A percentile compares a stretch with the other conserved stretches of the same genome.
phyloP scores from a whole-genome alignment of 2,113 vertebrate species.

The Cololabis saira region DNA sequence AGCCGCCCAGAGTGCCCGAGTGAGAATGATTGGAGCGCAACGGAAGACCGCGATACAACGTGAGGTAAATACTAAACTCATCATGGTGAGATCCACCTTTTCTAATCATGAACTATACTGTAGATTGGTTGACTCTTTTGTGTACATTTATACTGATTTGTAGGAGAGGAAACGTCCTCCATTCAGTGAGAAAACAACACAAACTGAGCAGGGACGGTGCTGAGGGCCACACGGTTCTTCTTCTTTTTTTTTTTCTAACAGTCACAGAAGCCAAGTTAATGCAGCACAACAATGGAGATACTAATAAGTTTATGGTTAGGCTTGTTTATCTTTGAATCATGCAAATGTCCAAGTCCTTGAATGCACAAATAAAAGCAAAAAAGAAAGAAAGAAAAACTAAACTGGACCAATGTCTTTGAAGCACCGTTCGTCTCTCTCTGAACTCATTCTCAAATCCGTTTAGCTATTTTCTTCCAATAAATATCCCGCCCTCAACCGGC shows the following conservation, averaged over 20 bases:
- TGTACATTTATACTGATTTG: constrained; percentile 18
- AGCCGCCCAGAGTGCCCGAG: constrained; percentile 80
- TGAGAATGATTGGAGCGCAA: constrained; percentile 68
- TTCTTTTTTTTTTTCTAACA: constrained; percentile 18
- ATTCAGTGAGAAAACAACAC: constrained; percentile 1
- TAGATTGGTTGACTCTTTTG: constrained; percentile 20
- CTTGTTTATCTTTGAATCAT: constrained; percentile 6
- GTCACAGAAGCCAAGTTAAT: constrained; percentile 31
- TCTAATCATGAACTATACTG: constrained; percentile 29
- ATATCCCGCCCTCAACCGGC: constrained; percentile 63
- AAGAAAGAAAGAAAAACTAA: constrained; percentile 8
- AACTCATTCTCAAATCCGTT: not conserved
- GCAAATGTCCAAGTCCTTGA: constrained; percentile 21
- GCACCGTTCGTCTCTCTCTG: too few relatives aligned
- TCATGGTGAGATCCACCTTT: constrained; percentile 34
- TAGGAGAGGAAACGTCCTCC: not conserved
- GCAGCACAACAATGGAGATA: constrained; percentile 19
- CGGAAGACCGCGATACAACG: constrained; percentile 63
- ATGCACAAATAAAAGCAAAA: constrained; percentile 28
- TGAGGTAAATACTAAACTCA: constrained; percentile 66
- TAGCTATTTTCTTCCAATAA: constrained; percentile 66
- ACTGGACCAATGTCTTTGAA: too few relatives aligned
- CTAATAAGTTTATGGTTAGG: constrained; percentile 12
- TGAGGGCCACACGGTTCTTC: constrained; percentile 21
- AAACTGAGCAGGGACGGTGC: constrained; percentile 7